Base-by-base conservation (phyloP, 1,140 invertebrate species). In the Dreissena rostriformis region DNA sequence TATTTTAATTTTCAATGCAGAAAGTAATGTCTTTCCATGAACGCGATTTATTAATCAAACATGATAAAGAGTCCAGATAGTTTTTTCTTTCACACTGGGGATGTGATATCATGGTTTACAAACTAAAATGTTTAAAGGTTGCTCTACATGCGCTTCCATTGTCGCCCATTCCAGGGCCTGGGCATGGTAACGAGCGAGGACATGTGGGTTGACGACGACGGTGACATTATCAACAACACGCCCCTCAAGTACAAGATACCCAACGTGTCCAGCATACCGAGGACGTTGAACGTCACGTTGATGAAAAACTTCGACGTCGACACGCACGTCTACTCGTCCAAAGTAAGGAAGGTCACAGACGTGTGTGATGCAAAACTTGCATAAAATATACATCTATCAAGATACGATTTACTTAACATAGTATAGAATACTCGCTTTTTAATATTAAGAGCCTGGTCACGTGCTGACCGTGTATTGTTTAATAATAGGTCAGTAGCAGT, bases 221-320 rank as follows among this genome's bases (percentile, higher is more conserved):
- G 98, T 28, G 95, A 94, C 28, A 92, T 97, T 22, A 96, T 96
- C 76, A 97, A 97, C 0, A 94, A 96, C 89, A 98, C 98, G 28
- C 98, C 98, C 61, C 97, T 97, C 19, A 96, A 96, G 61, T 99
- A 99, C 90, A 99, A 99, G 94, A 95, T 99, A 80, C 98, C 98
- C 17, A 96, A 96, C 12, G 97, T 94, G 91, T 95, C 95, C 5
- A 97, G 98, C 90, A 98, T 98, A 91, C 98, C 98, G 0, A 94
- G 94, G 81, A 96, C 97, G 92, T 98, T 99, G 90, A 98, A 98
- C 92, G 98, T 99, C 0, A 96, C 97, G 22, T 93, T 99, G 53
- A 94, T 99, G 0, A 97, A 97, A 92, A 97, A 97, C 29, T 95
- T 96, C 28, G 95, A 96, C 1, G 98, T 99, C 95, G 96, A 96